Evolutionary conservation across 2,888 invertebrate genomes (phyloP).

Genomic region (Mimas tiliae): DNA sequence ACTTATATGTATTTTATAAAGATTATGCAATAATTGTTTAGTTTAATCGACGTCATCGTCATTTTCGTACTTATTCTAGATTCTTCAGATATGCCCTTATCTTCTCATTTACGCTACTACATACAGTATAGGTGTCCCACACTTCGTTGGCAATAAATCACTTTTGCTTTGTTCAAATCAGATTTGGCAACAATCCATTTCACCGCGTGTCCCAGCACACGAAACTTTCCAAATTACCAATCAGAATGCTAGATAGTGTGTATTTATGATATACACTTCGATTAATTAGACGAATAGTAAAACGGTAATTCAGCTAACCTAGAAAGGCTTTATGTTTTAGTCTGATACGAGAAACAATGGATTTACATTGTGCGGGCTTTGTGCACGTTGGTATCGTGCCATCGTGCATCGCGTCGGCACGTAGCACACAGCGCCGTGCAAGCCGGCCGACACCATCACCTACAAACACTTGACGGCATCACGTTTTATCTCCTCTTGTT

Average conservation of each 20-base stretch:
- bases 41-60: background rate
- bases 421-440: constrained; percentile 37
- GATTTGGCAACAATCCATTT: constrained; percentile 52
- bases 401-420: constrained; percentile 42
- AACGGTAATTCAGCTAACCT: constrained; percentile 55
- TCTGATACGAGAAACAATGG: constrained; percentile 73
- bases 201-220: constrained; percentile 43
- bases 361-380: constrained; percentile 73
- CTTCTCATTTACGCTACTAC: constrained; percentile 4
- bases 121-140: constrained; percentile 38
- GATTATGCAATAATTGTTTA: no score
- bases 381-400: constrained; percentile 63
- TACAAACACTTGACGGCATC: constrained; percentile 26
- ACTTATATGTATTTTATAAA: constrained; percentile 22
- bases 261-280: constrained; percentile 28
- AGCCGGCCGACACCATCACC: constrained; percentile 35
- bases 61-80: background rate
- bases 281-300: constrained; percentile 43
- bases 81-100: background rate
- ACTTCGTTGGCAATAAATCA: constrained; percentile 44
- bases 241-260: constrained; percentile 16
- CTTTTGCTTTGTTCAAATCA: constrained; percentile 46
- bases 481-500: constrained; percentile 41
- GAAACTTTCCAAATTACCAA: constrained; percentile 35
- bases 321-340: constrained; percentile 59